Evolutionary conservation across 2,888 invertebrate genomes (phyloP).

Genomic region (Balanococcus diminutus): DNA sequence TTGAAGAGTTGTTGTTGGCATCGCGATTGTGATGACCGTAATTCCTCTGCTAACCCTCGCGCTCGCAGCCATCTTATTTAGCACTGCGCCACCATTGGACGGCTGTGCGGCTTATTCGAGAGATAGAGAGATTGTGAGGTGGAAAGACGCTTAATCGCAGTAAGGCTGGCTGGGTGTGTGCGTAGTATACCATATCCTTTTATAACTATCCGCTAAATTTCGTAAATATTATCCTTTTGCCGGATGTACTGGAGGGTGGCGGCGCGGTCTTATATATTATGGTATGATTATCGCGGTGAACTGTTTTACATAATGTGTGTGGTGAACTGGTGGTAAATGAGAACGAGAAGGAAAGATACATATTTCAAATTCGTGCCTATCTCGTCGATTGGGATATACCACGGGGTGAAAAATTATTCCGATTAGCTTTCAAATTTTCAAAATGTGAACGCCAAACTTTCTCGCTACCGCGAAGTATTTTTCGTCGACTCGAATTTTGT

Average conservation of each 20-base stretch:
- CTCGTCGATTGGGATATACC: no score
- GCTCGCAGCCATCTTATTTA: neutral
- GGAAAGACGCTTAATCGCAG: neutral
- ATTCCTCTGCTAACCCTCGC: neutral
- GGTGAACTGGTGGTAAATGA: neutral
- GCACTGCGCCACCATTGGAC: neutral
- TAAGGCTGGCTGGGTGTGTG: neutral
- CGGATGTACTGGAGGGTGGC: neutral
- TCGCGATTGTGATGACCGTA: neutral
- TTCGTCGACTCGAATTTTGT: no score
- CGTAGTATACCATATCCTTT: neutral
- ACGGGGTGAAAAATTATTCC: no score
- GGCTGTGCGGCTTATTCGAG: no score
- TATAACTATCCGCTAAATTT: constrained; percentile 11
- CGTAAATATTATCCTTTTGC: neutral
- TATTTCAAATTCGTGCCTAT: no score
- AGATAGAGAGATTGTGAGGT: neutral
- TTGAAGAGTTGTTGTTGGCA: neutral
- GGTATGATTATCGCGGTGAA: neutral
- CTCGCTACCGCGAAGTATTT: no score
- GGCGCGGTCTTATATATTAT: neutral
- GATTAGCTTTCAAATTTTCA: no score
- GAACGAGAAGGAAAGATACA: neutral
- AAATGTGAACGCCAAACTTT: no score
- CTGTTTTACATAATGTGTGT: neutral